Conservation (phyloP, 2,113 vertebrate genomes). For the Buteo buteo region DNA sequence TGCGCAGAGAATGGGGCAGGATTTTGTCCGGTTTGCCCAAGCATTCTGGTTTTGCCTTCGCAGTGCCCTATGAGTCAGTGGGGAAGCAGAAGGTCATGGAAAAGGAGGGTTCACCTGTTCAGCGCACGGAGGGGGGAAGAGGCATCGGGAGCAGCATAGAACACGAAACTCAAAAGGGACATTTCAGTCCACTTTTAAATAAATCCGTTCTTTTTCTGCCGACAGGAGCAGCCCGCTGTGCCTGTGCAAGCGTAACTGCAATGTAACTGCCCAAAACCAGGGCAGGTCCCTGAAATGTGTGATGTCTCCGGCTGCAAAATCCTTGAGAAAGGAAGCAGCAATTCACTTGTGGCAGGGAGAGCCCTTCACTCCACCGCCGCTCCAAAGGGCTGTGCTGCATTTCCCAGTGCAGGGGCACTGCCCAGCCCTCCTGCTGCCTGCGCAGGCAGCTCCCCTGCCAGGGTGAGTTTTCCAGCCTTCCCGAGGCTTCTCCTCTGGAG, state of each 20-base stretch:
- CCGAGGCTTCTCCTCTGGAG: neutral
- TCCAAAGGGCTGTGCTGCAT: accelerated
- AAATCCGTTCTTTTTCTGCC: neutral
- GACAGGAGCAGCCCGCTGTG: neutral
- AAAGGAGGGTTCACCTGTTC: neutral
- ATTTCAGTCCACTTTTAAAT: neutral
- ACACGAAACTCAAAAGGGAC: neutral
- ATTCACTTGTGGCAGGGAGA: accelerated
- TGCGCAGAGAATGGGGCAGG: neutral
- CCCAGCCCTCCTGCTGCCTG: neutral
- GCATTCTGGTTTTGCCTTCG: accelerated
- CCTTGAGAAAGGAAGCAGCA: neutral
- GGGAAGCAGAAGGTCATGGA: neutral
- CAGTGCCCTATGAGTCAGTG: neutral
- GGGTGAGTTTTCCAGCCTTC: neutral
- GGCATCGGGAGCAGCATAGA: neutral
- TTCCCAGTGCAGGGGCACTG: neutral
- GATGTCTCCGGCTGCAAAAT: neutral
- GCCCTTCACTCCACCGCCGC: accelerated
- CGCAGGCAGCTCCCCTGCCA: neutral
- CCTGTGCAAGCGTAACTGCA: neutral
- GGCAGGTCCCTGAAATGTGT: neutral
- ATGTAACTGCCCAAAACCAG: neutral
- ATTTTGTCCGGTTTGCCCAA: neutral
- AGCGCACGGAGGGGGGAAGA: neutral